Conservation (phyloP, 2,888 invertebrate genomes). For the Blastobasis lacticolella region DNA sequence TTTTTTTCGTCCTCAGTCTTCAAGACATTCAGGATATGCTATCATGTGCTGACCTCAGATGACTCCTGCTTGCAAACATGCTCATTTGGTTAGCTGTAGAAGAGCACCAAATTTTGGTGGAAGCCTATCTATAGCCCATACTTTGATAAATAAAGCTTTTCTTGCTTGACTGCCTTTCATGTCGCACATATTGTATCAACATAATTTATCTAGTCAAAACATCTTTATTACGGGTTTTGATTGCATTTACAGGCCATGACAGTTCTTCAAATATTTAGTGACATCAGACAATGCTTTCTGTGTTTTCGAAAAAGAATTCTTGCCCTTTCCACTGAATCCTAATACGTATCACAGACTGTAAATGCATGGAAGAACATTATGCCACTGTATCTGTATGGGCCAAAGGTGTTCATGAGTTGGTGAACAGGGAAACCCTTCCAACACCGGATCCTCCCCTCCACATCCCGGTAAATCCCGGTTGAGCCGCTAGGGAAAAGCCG, state of each 20-base stretch:
- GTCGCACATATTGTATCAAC: not conserved
- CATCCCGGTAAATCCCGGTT: no score
- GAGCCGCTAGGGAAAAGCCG: no score
- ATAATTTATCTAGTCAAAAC: slow-evolving; percentile 6
- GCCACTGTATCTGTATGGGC: no score
- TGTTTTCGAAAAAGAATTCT: no score
- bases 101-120: slow-evolving; percentile 10
- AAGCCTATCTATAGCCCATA: slow-evolving; percentile 10
- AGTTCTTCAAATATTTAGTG: not conserved
- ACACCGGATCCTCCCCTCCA: no score
- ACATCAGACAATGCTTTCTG: no score
- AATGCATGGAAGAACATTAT: no score
- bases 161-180: slow-evolving; percentile 6
- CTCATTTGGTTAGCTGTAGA: slow-evolving; percentile 5
- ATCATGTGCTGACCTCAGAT: slow-evolving; percentile 10
- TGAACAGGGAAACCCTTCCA: no score
- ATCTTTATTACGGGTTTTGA: slow-evolving; percentile 8
- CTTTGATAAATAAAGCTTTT: slow-evolving; percentile 8
- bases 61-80: slow-evolving; percentile 12
- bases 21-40: slow-evolving; percentile 10
- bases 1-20: slow-evolving; percentile 7
- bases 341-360: no score
- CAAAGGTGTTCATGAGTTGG: no score
- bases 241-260: slow-evolving; percentile 1
- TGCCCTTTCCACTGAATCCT: no score